Percentiles rank a stretch among this genome's conserved stretches.
Evolutionary conservation across 2,797 vertebrate species (phyloP).

Genomic region (Macroramphosus scolopax): DNA sequence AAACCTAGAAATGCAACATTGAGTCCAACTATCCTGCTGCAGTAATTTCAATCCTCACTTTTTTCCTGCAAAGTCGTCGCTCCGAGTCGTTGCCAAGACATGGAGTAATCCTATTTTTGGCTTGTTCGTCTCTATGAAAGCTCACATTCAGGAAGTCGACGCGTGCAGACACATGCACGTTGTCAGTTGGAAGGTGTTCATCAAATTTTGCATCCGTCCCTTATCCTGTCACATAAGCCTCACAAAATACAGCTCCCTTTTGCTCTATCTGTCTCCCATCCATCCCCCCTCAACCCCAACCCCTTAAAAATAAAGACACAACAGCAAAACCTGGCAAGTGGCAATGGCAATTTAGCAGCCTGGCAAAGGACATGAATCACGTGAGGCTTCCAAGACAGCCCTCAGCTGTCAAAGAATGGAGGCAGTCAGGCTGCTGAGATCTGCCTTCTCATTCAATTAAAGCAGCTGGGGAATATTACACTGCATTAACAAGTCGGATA

Average conservation of each 20-base stretch:
- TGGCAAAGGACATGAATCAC: conserved; percentile 66
- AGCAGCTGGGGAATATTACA: conserved; percentile 36
- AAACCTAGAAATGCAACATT: conserved; percentile 8
- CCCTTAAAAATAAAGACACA: conserved; percentile 52
- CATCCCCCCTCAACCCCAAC: background rate
- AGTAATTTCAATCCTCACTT: conserved; percentile 19
- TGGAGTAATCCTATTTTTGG: conserved; percentile 67
- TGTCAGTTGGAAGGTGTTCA: conserved; percentile 64
- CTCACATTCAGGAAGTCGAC: conserved; percentile 47
- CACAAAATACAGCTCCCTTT: conserved; percentile 25
- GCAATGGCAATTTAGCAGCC: conserved; percentile 52
- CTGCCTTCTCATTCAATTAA: conserved; percentile 54
- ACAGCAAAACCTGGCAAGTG: conserved; percentile 54
- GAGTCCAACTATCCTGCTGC: conserved; percentile 13
- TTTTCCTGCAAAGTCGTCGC: conserved; percentile 22
- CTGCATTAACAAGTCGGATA: conserved; percentile 28
- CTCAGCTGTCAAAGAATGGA: conserved; percentile 54
- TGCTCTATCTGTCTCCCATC: background rate
- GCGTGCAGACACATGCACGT: conserved; percentile 45
- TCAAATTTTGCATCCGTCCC: conserved; percentile 42
- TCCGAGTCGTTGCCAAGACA: conserved; percentile 49
- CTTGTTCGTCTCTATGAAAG: conserved; percentile 44
- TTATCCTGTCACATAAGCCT: conserved; percentile 47
- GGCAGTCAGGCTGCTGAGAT: conserved; percentile 50
- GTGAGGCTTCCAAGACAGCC: conserved; percentile 61